Conservation (phyloP, 2,797 vertebrate species). For the Ceryle rudis region DNA sequence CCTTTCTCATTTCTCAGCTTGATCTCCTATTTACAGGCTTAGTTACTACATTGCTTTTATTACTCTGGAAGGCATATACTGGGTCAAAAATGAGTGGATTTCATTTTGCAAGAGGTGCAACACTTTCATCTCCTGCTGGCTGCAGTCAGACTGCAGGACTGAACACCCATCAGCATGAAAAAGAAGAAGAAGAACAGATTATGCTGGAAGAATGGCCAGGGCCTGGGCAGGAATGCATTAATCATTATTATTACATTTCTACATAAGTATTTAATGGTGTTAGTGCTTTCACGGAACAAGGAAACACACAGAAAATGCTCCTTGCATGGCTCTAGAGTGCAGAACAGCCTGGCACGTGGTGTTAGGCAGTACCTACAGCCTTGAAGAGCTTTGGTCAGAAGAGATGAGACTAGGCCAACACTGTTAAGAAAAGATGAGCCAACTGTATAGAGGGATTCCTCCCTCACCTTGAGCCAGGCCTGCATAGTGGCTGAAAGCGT, state of each 20-base stretch:
- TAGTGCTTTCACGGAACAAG: not conserved
- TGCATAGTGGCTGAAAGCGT: not conserved
- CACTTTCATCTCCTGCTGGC: not conserved
- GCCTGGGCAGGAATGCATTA: not conserved
- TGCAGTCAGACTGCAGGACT: not conserved
- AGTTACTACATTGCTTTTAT: not conserved
- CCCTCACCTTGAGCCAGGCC: not conserved
- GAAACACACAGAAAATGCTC: not conserved
- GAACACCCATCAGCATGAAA: not conserved
- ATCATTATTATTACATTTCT: conserved; percentile 15
- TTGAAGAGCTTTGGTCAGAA: not conserved
- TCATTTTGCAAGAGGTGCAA: not conserved
- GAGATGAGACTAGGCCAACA: not conserved
- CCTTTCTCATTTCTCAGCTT: conserved; percentile 34
- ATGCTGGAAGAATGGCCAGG: not conserved
- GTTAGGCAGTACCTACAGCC: not conserved
- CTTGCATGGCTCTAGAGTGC: not conserved
- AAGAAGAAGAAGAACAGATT: not conserved
- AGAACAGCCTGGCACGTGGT: not conserved
- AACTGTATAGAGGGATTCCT: not conserved
- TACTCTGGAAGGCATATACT: not conserved
- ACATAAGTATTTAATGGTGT: conserved; percentile 6
- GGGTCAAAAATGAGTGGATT: conserved; percentile 11
- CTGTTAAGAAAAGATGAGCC: not conserved
- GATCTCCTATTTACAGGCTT: conserved; percentile 21